A percentile compares a stretch with the other conserved stretches of the same genome.
phyloP scores from a whole-genome alignment of 2,113 vertebrate genomes.

The Turdus rufiventris region DNA sequence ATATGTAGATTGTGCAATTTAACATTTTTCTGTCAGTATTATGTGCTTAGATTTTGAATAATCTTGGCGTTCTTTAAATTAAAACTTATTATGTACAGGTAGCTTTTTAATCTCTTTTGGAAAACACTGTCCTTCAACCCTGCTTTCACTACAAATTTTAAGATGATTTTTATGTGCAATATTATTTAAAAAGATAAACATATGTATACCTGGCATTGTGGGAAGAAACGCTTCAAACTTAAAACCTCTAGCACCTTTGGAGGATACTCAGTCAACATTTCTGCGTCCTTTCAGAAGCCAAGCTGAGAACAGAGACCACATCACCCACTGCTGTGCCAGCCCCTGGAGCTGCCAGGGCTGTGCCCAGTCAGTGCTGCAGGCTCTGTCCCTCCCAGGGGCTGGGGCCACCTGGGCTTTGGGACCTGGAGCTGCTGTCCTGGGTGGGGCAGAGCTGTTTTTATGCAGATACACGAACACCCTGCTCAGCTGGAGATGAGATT shows the following conservation, averaged over 20 bases:
- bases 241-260: conserved; percentile 48
- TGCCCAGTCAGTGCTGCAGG: neutral
- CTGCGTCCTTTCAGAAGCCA: conserved; percentile 3
- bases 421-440: neutral
- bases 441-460: neutral
- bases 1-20: conserved; percentile 71
- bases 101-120: conserved; percentile 62
- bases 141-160: conserved; percentile 55
- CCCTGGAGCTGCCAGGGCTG: neutral
- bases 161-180: conserved; percentile 65
- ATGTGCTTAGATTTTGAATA: conserved; percentile 68
- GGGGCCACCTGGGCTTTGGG: neutral
- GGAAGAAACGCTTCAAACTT: conserved; percentile 36
- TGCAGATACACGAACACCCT: neutral
- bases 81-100: conserved; percentile 63
- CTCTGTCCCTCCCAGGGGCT: neutral
- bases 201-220: conserved; percentile 30
- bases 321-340: neutral
- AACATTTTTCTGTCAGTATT: conserved; percentile 71
- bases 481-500: neutral
- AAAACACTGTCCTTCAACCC: conserved; percentile 55
- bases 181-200: conserved; percentile 57
- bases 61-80: conserved; percentile 67
- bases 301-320: neutral
- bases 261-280: neutral